Base-by-base conservation (phyloP, 64 coral and sea anemone genomes). In the Astreopora myriophthalma region DNA sequence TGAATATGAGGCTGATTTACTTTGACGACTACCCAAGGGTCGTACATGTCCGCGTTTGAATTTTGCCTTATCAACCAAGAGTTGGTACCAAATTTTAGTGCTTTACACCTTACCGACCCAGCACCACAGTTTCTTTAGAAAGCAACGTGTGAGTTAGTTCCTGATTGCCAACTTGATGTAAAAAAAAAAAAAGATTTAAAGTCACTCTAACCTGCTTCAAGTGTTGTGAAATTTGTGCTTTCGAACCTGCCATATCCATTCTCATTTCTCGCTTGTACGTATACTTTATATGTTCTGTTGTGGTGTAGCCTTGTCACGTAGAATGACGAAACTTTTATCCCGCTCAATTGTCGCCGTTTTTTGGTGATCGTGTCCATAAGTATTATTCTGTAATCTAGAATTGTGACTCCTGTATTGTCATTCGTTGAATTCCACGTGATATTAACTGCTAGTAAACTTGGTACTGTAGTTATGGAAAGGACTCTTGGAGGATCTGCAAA, bases 401-500 rank as follows among this genome's bases (percentile, higher is more conserved):
- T 73, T 34, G 33, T 14, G 16, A 73, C 33, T 20, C 70, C 70
- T 19, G 70, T 73, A 17, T 73, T 35, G 31, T 73, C 33, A 37
- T 73, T 73, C 33, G 70, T 73, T 22, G 70, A 73, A 73, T 22
- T 39, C 70, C 70, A 73, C 19, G 70, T 22, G 33, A 73, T 38
- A 6, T 73, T 73, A 17, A 73, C 70, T 36, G 33, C 16, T 1
- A 34, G 32, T 38, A 73, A 73, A 73, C 70, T 73, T 34, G 70
- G 31, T 36, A 38, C 13, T 20, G 32, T 34, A 6, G 33, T 22
- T 20, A 73, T 34, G 70, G 17, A 20, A 2, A 73, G 70, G 11
- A 73, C 17, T 39, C 32, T 73, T 38, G 70, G 33, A n/a, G 70
- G 70, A 73, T 73, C 70, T 73, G 70, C 3, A 73, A 73, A 73